Evolutionary conservation across 92 coral and sea anemone species (phyloP).

Genomic region (Porites evermanni): DNA sequence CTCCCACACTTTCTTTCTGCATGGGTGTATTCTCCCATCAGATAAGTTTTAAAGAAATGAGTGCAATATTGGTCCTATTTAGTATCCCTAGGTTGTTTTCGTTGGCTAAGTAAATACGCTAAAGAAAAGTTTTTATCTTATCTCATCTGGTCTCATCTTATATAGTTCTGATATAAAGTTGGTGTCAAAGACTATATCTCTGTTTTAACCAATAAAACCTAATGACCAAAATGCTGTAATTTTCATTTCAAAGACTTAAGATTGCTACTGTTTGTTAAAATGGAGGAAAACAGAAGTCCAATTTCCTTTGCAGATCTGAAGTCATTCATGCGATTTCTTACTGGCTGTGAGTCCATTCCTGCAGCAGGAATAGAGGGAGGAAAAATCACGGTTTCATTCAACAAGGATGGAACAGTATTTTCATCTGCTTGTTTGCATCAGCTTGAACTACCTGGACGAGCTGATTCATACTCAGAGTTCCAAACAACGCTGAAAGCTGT

Average conservation of each 20-base stretch:
- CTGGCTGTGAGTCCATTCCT: constrained; percentile 44
- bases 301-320: constrained; percentile 34
- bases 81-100: constrained; percentile 17
- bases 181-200: constrained; percentile 26
- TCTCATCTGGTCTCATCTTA: constrained; percentile 36
- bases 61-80: constrained; percentile 19
- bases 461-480: constrained; percentile 43
- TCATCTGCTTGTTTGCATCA: constrained; percentile 36
- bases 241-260: constrained; percentile 24
- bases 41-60: constrained; percentile 27
- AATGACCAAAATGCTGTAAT: constrained; percentile 11
- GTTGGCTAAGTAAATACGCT: constrained; percentile 19
- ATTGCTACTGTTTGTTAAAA: constrained; percentile 20
- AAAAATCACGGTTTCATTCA: constrained; percentile 38
- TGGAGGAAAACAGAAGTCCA: constrained; percentile 25
- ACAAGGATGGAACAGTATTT: constrained; percentile 30
- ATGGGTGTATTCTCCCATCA: constrained; percentile 20
- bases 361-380: constrained; percentile 46
- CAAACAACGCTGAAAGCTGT: constrained; percentile 35
- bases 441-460: constrained; percentile 45
- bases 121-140: constrained; percentile 23
- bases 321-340: constrained; percentile 30
- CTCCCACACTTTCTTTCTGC: constrained; percentile 26
- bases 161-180: constrained; percentile 28
- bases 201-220: constrained; percentile 25